Percentiles rank a stretch among this genome's conserved stretches.
These are phyloP conservation scores for Rousettus madagascariensis DNA, from an alignment of 2,797 vertebrate species.

Conservation along the genomic window DNA sequence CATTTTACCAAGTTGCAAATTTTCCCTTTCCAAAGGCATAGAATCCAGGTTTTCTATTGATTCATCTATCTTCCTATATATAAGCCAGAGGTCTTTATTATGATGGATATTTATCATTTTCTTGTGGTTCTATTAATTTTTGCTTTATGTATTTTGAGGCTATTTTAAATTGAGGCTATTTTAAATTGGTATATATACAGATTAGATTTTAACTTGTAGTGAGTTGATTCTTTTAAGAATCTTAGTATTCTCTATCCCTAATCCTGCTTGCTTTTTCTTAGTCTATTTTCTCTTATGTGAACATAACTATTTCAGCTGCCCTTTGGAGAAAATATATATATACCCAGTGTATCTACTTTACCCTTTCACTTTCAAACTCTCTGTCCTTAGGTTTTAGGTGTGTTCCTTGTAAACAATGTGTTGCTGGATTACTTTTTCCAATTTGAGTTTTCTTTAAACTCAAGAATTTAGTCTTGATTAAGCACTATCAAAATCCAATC, in stretches of 20 bases:
- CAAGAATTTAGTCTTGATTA: not conserved
- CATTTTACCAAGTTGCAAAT: constrained; percentile 8
- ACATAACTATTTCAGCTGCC: not conserved
- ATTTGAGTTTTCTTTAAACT: not conserved
- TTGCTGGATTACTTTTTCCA: not conserved
- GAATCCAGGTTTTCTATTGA: not conserved
- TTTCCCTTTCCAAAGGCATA: not conserved
- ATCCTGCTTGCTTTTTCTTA: not conserved
- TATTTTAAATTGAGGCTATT: not conserved
- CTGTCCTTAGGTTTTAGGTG: not conserved
- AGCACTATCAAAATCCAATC: not conserved
- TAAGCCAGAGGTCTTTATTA: not conserved
- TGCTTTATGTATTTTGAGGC: not conserved
- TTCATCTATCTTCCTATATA: not conserved
- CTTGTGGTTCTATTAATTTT: not conserved
- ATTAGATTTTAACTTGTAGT: not conserved
- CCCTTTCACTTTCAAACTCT: not conserved
- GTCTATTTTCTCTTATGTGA: not conserved
- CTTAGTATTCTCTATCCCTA: not conserved
- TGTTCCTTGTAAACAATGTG: not conserved
- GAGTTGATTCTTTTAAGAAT: not conserved
- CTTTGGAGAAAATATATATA: not conserved
- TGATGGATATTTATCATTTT: not conserved
- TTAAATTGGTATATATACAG: not conserved
- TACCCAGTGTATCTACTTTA: not conserved